Evolutionary conservation across 2,113 vertebrate genomes (phyloP).

Genomic region (Eclectus roratus): DNA sequence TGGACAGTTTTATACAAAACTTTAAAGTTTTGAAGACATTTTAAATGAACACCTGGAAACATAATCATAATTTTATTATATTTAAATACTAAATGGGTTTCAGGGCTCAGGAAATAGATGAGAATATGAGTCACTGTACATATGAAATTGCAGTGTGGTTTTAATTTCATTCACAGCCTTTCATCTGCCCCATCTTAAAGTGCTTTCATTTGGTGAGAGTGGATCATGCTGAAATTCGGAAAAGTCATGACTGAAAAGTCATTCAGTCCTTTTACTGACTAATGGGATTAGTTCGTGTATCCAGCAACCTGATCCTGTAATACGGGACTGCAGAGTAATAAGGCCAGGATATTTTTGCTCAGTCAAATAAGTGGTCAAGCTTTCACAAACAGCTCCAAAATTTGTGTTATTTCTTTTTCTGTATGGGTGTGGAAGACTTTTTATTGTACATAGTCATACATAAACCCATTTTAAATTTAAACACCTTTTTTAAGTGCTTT

Average conservation of each 20-base stretch:
- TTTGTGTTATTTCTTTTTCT: background rate
- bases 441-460: background rate
- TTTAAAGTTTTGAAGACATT: background rate
- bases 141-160: background rate
- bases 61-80: background rate
- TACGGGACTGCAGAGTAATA: background rate
- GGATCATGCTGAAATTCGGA: background rate
- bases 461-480: fast-evolving
- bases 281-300: background rate
- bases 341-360: background rate
- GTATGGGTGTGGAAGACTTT: background rate
- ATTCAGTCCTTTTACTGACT: background rate
- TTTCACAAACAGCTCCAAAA: background rate
- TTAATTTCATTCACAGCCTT: constrained; percentile 8
- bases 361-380: background rate
- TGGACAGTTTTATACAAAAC: background rate
- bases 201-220: background rate
- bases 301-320: background rate
- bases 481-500: background rate
- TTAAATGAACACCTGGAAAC: background rate
- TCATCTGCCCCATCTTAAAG: background rate
- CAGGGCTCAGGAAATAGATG: background rate
- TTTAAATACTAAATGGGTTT: background rate
- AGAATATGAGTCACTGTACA: background rate
- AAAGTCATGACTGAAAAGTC: background rate